These are phyloP conservation scores for Halcyon chelicuti DNA, from an alignment of 2,797 vertebrate species.

Conservation along the genomic window DNA sequence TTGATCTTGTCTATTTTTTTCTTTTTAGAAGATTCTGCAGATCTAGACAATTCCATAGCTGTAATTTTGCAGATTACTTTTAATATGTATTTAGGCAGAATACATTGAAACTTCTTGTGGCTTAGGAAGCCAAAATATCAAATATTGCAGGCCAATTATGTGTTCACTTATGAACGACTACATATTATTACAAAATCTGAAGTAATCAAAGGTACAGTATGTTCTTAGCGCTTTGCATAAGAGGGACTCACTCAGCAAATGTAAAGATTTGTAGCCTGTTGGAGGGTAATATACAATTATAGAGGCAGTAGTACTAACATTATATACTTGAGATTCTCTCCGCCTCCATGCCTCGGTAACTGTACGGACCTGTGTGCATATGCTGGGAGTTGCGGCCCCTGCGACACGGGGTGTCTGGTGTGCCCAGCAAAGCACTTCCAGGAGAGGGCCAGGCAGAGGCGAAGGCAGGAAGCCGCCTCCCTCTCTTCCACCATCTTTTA, in stretches of 20 bases:
- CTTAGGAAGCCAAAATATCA: not conserved
- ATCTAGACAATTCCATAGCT: not conserved
- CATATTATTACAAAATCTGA: not conserved
- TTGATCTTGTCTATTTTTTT: not conserved
- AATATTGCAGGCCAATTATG: not conserved
- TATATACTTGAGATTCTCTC: not conserved
- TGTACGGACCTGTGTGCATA: rapidly evolving
- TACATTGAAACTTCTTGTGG: not conserved
- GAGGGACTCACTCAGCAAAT: not conserved
- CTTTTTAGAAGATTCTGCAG: not conserved
- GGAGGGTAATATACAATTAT: not conserved
- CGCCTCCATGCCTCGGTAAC: not conserved
- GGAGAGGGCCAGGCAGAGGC: not conserved
- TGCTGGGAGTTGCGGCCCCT: not conserved
- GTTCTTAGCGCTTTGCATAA: not conserved
- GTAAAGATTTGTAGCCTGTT: not conserved
- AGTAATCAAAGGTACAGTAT: not conserved
- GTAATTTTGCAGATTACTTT: not conserved
- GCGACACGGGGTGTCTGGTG: rapidly evolving
- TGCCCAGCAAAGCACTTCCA: not conserved
- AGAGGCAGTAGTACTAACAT: not conserved
- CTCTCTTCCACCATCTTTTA: not conserved
- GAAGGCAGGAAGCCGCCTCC: not conserved
- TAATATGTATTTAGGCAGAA: not conserved
- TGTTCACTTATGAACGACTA: not conserved